These are phyloP conservation scores for Nyctibius bracteatus DNA, from an alignment of 2,113 vertebrate genomes.

Conservation along the genomic window DNA sequence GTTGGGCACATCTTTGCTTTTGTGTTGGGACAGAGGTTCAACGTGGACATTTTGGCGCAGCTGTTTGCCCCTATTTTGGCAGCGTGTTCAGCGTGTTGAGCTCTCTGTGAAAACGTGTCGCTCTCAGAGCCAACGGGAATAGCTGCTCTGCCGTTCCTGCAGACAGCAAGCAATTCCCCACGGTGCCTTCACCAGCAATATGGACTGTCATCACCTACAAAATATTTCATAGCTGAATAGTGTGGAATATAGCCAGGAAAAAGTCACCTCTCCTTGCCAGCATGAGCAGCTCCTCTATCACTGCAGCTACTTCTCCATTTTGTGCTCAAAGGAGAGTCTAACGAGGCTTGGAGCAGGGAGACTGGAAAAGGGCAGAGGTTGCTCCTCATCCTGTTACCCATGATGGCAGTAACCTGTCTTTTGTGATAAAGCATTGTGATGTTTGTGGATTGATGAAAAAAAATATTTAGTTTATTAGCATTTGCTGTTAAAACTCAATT, in stretches of 20 bases:
- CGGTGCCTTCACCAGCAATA: fast-evolving
- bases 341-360: neutral
- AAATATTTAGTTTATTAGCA: neutral
- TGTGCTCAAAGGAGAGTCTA: neutral
- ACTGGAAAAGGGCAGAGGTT: neutral
- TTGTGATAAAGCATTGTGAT: neutral
- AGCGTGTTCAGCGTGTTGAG: neutral
- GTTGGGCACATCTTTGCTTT: fast-evolving
- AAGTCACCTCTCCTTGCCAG: neutral
- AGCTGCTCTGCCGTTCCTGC: neutral
- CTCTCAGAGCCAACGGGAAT: neutral
- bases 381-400: neutral
- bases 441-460: neutral
- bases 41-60: fast-evolving
- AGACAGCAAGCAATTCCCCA: neutral
- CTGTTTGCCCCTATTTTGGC: neutral
- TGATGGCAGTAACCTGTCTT: fast-evolving
- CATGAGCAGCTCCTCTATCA: neutral
- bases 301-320: neutral
- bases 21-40: fast-evolving
- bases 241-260: neutral
- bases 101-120: neutral
- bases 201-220: neutral
- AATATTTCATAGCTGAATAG: fast-evolving
- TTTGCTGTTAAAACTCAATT: neutral